Evolutionary conservation across 1,140 invertebrate species (phyloP).

Genomic region (Brachionus angularis): DNA sequence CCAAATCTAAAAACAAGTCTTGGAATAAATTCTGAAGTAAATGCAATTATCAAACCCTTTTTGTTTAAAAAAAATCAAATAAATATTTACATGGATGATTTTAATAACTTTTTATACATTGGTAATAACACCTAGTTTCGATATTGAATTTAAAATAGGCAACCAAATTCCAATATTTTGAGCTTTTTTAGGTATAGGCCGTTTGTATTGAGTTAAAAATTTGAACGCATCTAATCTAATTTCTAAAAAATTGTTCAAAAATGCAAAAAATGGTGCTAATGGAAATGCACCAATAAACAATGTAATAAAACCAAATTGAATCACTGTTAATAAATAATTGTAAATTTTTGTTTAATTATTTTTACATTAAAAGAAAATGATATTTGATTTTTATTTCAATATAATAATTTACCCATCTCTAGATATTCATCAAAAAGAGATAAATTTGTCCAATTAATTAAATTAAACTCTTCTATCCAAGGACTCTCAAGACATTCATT

Average conservation of each 20-base stretch:
- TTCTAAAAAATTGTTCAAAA: slow-evolving; percentile 77
- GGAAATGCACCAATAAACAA: slow-evolving; percentile 31
- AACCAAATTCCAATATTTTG: slow-evolving; percentile 29
- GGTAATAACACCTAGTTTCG: slow-evolving; percentile 1
- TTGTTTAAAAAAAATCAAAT: not conserved
- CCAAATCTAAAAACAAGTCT: slow-evolving; percentile 4
- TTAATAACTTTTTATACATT: not conserved
- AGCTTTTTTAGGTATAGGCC: slow-evolving; percentile 51
- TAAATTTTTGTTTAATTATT: not conserved
- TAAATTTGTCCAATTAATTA: not conserved
- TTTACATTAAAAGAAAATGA: not conserved
- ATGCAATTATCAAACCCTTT: slow-evolving; percentile 36
- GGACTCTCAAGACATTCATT: not conserved
- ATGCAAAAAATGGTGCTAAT: slow-evolving; percentile 72
- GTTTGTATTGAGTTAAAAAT: slow-evolving; percentile 69
- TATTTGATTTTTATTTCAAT: too few species aligned
- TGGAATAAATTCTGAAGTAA: slow-evolving; percentile 36
- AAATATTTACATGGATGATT: not conserved
- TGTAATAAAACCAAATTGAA: slow-evolving; percentile 41
- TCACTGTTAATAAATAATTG: not conserved
- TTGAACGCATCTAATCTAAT: slow-evolving; percentile 76
- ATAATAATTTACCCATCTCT: slow-evolving; percentile 10
- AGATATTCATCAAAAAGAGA: slow-evolving; percentile 1
- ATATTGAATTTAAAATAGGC: not conserved
- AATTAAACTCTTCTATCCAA: not conserved